Evolutionary conservation across 2,113 vertebrate species (phyloP).

Genomic region (Cavia aperea): DNA sequence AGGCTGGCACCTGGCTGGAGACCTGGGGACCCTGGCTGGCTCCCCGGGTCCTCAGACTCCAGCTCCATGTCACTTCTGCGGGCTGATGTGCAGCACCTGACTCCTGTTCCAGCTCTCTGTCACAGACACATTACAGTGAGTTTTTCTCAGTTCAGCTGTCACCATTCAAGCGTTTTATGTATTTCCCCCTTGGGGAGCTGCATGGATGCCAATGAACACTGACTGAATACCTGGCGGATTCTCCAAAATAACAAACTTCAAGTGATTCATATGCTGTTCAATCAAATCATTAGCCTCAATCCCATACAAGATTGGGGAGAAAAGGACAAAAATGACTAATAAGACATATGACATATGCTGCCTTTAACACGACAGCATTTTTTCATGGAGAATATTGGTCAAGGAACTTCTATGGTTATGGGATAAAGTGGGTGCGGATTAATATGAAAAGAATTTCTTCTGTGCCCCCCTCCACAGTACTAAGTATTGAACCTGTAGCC

Average conservation of each 20-base stretch:
- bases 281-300: background rate
- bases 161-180: background rate
- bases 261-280: background rate
- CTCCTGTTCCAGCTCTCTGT: fast-evolving
- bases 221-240: background rate
- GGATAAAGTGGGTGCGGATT: background rate
- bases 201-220: background rate
- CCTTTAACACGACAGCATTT: background rate
- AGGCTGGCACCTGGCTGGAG: background rate
- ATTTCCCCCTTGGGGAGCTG: no score
- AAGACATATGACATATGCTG: background rate
- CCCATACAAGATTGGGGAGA: background rate
- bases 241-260: background rate
- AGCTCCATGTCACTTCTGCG: background rate
- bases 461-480: background rate
- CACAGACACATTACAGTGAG: background rate
- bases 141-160: background rate
- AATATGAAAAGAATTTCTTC: background rate
- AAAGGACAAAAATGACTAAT: background rate
- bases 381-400: background rate
- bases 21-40: background rate
- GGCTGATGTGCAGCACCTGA: fast-evolving
- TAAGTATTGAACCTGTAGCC: background rate
- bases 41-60: background rate
- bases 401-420: background rate